Evolutionary conservation across 2,888 invertebrate species (phyloP), one percentile per base, ranked within the genome.

Genomic region (Noctua fimbriata): DNA sequence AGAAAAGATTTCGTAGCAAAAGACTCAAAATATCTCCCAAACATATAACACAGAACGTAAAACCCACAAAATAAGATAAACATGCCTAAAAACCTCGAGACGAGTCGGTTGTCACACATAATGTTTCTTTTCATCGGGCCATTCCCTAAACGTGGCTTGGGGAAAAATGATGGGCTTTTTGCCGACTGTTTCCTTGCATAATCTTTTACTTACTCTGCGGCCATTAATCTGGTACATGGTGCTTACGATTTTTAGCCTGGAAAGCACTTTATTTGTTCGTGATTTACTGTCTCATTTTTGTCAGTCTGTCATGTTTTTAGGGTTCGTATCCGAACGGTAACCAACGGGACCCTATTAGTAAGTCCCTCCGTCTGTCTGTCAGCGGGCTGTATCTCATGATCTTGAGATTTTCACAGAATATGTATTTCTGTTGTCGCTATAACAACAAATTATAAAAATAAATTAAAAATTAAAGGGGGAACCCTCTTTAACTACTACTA

Each of bases 71-170:
- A 73, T 49, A 66, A 66, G 47, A 79, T 76, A 60, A 73, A n/a
- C 41, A 67, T 18, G 70, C 44, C 65, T n/a, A n/a, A 63, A 65
- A 69, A 77, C 63, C 55, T 65, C 69, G 66, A 73, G 74, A 74
- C 81, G 83, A 72, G 66, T 81, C 41, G 69, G 67, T 67, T 78
- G 85, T 81, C 76, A 79, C 58, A 77, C 74, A 77, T 77, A 81
- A 87, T 86, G 85, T 76, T 73, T 78, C 73, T 73, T 81, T 81
- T 81, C 81, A 79, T 69, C 55, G 60, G 41, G 24, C 24, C 67
- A 85, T 87, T 81, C 77, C 66, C 14, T 71, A 24, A 83, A 71
- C 44, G 67, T 32, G 47, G 32, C 32, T 36, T 36, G 32, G 24
- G 21, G 24, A 66, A 71, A 81, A 81, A 84, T 81, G 73, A 36